Evolutionary conservation across 2,888 invertebrate species (phyloP).

Genomic region (Iselma pallidipennis): DNA sequence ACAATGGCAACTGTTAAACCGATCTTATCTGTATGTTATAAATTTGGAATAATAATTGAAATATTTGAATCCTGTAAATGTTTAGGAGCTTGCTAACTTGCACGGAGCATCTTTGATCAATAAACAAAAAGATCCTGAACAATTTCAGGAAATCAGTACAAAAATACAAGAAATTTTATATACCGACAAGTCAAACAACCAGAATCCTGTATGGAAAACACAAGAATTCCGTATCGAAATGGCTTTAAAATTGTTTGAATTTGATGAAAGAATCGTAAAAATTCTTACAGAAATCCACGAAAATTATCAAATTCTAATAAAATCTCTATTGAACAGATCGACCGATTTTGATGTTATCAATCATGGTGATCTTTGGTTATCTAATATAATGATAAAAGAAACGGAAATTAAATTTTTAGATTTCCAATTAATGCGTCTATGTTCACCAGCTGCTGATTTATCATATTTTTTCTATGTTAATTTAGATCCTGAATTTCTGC

Average conservation of each 20-base stretch:
- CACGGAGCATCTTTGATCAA: background rate
- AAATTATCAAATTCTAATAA: background rate
- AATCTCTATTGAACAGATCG: background rate
- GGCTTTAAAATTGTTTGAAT: background rate
- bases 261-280: background rate
- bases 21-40: background rate
- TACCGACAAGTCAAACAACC: background rate
- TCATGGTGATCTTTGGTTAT: background rate
- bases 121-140: background rate
- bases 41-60: background rate
- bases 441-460: constrained; percentile 3
- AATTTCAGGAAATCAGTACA: background rate
- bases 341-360: background rate
- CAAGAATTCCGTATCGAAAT: background rate
- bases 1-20: background rate
- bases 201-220: background rate
- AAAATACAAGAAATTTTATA: background rate
- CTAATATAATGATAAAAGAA: background rate
- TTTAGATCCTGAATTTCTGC: background rate
- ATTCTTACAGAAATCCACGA: background rate
- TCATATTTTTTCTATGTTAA: constrained; percentile 5
- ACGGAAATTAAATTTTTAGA: background rate
- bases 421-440: constrained; percentile 4
- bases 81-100: background rate
- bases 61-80: background rate